These are phyloP conservation scores for Setophaga petechia DNA, from an alignment of 2,113 vertebrate genomes.

Conservation along the genomic window DNA sequence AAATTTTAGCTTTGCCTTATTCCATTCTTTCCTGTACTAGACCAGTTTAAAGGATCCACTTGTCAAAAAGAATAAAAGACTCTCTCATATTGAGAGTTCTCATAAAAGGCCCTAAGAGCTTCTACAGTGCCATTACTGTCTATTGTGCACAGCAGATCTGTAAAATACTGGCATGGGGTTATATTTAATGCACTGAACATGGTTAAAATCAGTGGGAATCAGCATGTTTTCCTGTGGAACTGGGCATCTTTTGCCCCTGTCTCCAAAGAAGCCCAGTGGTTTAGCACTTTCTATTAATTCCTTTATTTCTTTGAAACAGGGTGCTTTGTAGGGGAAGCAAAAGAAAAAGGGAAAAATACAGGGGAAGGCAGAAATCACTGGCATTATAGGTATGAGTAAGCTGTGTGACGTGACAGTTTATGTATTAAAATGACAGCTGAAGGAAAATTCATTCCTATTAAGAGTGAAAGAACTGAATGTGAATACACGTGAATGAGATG, in stretches of 20 bases:
- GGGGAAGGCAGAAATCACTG: background rate
- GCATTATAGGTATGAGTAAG: background rate
- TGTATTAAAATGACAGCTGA: background rate
- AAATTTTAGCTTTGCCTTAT: slow-evolving; percentile 36
- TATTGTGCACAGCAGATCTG: slow-evolving; percentile 23
- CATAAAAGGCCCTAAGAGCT: slow-evolving; percentile 31
- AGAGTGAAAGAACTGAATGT: background rate
- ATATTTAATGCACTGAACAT: slow-evolving; percentile 7
- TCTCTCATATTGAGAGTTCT: slow-evolving; percentile 43
- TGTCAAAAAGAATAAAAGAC: slow-evolving; percentile 57
- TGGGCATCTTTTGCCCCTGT: background rate
- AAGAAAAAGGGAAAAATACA: background rate
- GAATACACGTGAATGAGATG: background rate
- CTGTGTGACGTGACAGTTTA: background rate
- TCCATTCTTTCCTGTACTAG: slow-evolving; percentile 6
- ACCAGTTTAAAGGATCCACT: slow-evolving; percentile 49
- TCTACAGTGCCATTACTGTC: background rate
- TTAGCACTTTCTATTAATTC: background rate
- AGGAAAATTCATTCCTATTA: slow-evolving; percentile 11
- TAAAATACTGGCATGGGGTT: slow-evolving; percentile 6
- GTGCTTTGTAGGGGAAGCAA: background rate
- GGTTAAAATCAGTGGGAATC: slow-evolving; percentile 19
- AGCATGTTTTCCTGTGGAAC: slow-evolving; percentile 34
- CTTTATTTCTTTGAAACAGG: background rate
- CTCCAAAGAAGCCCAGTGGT: background rate